A percentile compares a stretch with the other conserved stretches of the same genome.
phyloP scores from a whole-genome alignment of 1,140 invertebrate genomes.

The Drosophila dunni region DNA sequence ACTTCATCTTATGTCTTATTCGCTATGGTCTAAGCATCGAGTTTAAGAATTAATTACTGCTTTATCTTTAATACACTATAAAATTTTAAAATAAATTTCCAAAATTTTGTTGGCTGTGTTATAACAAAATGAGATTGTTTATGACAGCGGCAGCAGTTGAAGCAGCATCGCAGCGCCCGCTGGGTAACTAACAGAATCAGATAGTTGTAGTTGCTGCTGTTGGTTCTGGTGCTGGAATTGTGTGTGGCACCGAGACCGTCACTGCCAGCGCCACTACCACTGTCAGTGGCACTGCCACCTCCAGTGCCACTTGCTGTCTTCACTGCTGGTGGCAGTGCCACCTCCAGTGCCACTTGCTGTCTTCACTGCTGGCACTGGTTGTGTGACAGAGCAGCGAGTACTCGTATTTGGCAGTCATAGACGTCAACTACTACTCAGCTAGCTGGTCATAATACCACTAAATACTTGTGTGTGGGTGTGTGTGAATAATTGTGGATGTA shows the following conservation, averaged over 20 bases:
- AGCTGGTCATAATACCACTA: constrained; percentile 64
- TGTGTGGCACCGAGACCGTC: not conserved
- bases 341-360: constrained; percentile 23
- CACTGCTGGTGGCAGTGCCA: constrained; percentile 13
- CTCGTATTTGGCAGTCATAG: constrained; percentile 69
- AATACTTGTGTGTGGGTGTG: constrained; percentile 39
- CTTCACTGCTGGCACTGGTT: constrained; percentile 31
- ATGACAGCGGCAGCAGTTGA: constrained; percentile 28
- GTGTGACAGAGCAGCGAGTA: constrained; percentile 51
- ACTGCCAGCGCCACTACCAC: not conserved
- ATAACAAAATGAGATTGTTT: constrained; percentile 45
- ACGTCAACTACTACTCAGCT: constrained; percentile 56
- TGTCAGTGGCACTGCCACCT: constrained; percentile 16
- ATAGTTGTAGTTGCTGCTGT: constrained; percentile 24
- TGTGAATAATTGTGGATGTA: not conserved
- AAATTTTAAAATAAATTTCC: not conserved
- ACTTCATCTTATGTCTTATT: no score
- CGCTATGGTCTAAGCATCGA: not conserved
- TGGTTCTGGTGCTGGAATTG: not conserved
- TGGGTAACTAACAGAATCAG: constrained; percentile 39
- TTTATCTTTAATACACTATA: not conserved
- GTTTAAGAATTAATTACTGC: not conserved
- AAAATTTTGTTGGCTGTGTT: constrained; percentile 24
- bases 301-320: constrained; percentile 21
- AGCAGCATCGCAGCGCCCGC: not conserved